A percentile compares a stretch with the other conserved stretches of the same genome.
Evolutionary conservation across 2,113 vertebrate genomes (phyloP).

Genomic region (Rhegmatorhina hoffmannsi): DNA sequence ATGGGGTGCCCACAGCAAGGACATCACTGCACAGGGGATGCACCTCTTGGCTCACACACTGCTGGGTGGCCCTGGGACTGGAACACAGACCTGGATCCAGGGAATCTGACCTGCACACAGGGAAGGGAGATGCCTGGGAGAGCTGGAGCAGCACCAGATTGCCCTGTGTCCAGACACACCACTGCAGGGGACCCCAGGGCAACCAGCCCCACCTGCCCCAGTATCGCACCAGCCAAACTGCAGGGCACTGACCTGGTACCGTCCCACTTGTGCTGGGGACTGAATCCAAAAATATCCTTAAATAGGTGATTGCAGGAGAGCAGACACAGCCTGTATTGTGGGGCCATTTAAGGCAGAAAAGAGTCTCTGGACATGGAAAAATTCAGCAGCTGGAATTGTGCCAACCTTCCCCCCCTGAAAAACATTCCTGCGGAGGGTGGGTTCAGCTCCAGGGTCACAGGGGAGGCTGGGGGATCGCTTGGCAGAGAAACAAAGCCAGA

Average conservation of each 20-base stretch:
- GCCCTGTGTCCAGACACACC: fast-evolving
- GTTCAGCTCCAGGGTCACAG: not conserved
- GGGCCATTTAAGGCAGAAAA: not conserved
- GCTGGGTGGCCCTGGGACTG: not conserved
- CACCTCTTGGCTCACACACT: not conserved
- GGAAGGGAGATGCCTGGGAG: not conserved
- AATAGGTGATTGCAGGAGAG: not conserved
- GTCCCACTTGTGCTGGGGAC: fast-evolving
- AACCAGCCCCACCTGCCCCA: not conserved
- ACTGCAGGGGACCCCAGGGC: not conserved
- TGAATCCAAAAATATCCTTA: not conserved
- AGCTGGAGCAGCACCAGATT: not conserved
- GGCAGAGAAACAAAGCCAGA: not conserved
- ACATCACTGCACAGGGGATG: not conserved
- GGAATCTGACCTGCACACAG: not conserved
- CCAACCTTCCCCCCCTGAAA: not conserved
- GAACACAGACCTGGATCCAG: not conserved
- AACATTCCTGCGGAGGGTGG: constrained; percentile 24
- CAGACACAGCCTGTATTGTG: not conserved
- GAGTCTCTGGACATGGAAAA: not conserved
- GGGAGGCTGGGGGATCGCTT: not conserved
- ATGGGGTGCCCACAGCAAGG: not conserved
- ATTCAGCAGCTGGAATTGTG: not conserved
- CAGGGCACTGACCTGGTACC: not conserved
- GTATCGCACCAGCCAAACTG: not conserved